These are phyloP conservation scores for Gibbula magus DNA, from an alignment of 2,888 invertebrate species.

Conservation along the genomic window DNA sequence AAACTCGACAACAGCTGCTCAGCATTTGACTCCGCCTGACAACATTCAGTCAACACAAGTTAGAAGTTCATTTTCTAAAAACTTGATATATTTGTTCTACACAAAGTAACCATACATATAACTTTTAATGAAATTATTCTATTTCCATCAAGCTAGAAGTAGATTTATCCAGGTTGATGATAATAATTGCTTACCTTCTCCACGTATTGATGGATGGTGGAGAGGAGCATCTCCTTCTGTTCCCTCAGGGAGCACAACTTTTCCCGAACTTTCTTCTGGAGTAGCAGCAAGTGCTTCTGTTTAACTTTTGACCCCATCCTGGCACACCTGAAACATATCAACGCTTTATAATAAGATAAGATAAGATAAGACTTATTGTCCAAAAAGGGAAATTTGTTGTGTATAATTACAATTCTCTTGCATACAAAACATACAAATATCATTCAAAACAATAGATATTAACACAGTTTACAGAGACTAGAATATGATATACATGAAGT, in stretches of 20 bases:
- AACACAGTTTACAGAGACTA: too few species aligned
- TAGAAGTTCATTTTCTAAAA: background rate
- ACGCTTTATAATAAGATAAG: background rate
- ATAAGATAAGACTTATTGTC: background rate
- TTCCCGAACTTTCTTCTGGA: constrained; percentile 48
- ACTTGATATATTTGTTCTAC: background rate
- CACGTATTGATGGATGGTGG: constrained; percentile 42
- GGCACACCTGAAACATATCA: background rate
- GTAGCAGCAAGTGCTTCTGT: constrained; percentile 19
- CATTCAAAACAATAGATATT: too few species aligned
- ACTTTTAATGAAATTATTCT: too few species aligned
- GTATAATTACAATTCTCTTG: too few species aligned
- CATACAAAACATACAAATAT: too few species aligned
- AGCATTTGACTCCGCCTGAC: constrained; percentile 41
- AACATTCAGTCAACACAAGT: background rate
- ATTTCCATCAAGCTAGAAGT: too few species aligned
- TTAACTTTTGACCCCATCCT: constrained; percentile 47
- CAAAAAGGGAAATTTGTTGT: too few species aligned
- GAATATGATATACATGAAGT: background rate
- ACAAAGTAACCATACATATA: too few species aligned
- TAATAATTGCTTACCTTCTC: constrained; percentile 35
- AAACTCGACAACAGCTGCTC: constrained; percentile 33
- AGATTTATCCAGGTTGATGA: too few species aligned
- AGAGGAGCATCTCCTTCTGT: constrained; percentile 42
- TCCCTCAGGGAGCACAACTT: constrained; percentile 41